phyloP scores from a whole-genome alignment of 2,113 vertebrate species.

The Colistium nudipinnis region DNA sequence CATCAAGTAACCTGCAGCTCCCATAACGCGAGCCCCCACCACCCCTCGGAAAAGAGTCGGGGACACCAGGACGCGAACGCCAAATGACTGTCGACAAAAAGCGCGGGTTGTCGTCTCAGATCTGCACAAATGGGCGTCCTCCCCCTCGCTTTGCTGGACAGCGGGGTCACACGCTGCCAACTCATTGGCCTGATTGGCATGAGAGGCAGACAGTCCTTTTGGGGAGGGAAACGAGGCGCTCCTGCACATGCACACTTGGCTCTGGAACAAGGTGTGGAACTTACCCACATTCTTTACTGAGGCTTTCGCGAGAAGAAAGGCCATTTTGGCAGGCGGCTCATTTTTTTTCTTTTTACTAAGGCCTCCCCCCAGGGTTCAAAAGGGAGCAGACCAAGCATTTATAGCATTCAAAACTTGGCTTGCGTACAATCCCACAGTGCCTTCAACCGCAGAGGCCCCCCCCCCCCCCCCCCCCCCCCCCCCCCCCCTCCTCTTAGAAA shows the following conservation, averaged over 20 bases:
- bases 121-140: constrained; percentile 15
- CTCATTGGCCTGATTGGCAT: constrained; percentile 70
- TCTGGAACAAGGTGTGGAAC: constrained; percentile 64
- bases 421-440: constrained; percentile 62
- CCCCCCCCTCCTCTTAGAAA: too few species aligned
- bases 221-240: constrained; percentile 67
- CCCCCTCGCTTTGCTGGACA: constrained; percentile 64
- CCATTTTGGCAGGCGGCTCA: constrained; percentile 65
- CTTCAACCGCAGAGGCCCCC: constrained; percentile 48
- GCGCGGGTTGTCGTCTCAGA: constrained; percentile 10
- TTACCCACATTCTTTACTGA: constrained; percentile 70
- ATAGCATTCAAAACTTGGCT: constrained; percentile 70
- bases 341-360: constrained; percentile 64
- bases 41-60: too few species aligned
- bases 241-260: constrained; percentile 75
- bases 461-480: too few species aligned
- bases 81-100: neutral
- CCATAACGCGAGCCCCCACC: neutral
- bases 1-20: constrained; percentile 13
- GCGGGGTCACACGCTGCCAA: constrained; percentile 71
- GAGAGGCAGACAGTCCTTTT: constrained; percentile 54
- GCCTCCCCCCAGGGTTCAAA: constrained; percentile 68
- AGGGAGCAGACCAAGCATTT: constrained; percentile 71
- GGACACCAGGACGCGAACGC: neutral
- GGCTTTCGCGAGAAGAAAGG: constrained; percentile 71